These are phyloP conservation scores for Mallotus villosus DNA, from an alignment of 2,797 vertebrate genomes.

Conservation along the genomic window DNA sequence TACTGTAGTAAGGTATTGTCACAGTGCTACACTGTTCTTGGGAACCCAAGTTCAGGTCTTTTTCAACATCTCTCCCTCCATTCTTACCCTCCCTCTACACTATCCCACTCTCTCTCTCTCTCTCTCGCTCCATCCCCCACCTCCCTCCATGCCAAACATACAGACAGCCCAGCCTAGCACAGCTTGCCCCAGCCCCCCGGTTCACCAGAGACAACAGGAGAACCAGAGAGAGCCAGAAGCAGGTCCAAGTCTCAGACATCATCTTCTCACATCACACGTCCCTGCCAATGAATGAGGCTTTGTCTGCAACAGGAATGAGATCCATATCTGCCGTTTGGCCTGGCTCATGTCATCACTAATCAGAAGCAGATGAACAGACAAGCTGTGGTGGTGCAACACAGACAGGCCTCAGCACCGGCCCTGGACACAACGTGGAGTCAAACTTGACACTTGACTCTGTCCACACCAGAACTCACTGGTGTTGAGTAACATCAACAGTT, in stretches of 20 bases:
- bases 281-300: constrained; percentile 77
- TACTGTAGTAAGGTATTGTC: neutral
- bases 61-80: no score
- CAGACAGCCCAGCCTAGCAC: constrained; percentile 7
- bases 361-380: constrained; percentile 75
- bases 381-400: constrained; percentile 34
- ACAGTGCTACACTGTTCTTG: no score
- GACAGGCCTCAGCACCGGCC: constrained; percentile 1
- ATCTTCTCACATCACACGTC: constrained; percentile 69
- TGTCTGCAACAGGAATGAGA: constrained; percentile 74
- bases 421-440: no score
- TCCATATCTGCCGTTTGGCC: constrained; percentile 76
- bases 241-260: constrained; percentile 60
- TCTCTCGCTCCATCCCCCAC: neutral
- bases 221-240: constrained; percentile 43
- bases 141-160: constrained; percentile 19
- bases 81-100: no score
- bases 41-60: no score
- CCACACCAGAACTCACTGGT: no score
- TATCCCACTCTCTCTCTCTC: neutral
- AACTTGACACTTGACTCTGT: neutral
- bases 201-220: constrained; percentile 43
- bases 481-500: no score
- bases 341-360: constrained; percentile 72
- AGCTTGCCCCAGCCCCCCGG: constrained; percentile 10